Base-by-base conservation (phyloP, 2,888 invertebrate species). In the Erebia palarica region DNA sequence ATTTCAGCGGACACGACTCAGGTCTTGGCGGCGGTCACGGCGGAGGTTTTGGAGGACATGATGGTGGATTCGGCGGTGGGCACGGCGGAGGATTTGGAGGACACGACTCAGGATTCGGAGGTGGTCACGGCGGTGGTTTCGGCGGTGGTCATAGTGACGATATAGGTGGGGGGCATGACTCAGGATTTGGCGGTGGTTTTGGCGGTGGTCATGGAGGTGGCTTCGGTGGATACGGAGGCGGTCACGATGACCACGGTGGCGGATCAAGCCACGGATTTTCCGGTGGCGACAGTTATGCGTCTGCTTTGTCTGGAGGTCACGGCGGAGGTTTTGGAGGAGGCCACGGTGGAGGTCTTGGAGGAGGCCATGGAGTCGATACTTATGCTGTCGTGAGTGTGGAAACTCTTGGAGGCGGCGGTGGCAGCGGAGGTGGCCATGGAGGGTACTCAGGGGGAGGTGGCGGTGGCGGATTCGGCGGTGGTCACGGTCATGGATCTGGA, bases 171-270 rank as follows among this genome's bases (percentile, higher is more conserved):
- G 78, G 80, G n/a, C 76, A 77, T 63, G 82, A 79, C 8, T 77
- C 78, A 42, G 82, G 81, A 63, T 76, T 73, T 18, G 81, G 81
- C 21, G 80, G 80, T 70, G 80, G 79, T 57, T 76, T 79, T 21
- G 82, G 79, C 44, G 73, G 78, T 53, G 78, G 80, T 9, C 79
- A 80, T 16, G 81, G 79, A 61, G 79, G 80, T 51, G 79, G 79
- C n/a, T 77, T 76, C 44, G 79, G 78, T 8, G 81, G 81, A 58
- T 75, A 70, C 16, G 68, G 68, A 44, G 72, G 72, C 11, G 74
- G 71, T 7, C 64, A 72, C 18, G 78, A 79, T 42, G 80, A 72
- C 14, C 78, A 79, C 47, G 79, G 81, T 42, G 80, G 79, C 4
- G 86, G 84, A 61, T 74, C 65, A 47, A 47, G 47, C 27, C 69